Evolutionary conservation across 37 sponge, comb jelly and placozoan genomes (phyloP), one percentile per base, ranked within the genome.

Genomic region (Halichondria panicea): DNA sequence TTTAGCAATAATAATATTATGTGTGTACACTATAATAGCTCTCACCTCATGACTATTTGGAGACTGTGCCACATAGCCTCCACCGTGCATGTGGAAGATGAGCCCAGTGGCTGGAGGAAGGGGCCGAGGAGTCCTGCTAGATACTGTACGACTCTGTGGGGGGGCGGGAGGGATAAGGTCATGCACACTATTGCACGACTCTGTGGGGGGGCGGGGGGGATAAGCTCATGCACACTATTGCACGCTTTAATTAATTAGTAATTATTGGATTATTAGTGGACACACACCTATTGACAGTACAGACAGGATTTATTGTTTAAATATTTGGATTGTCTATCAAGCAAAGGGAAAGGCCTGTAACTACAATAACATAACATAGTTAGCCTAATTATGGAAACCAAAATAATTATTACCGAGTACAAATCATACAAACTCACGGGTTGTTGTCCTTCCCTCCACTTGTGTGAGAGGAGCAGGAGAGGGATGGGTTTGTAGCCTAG

Each of bases 11-110:
- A 8, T 59, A 27, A 4, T 22, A 59, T 30, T 21, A 66, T 41
- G 24, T 22, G n/a, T 19, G 9, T 68, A 27, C n/a, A 35, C 13
- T 62, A 40, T 1, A 4, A 13, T 19, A 33, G 19, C 25, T 27
- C 85, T 53, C 58, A 96, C 97, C 88, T 94, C 92, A 64, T 94
- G 95, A 65, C 93, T 81, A 40, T 74, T 71, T 41, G 92, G 77
- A 15, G 90, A 85, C 53, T 91, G 92, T 0, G 95, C 87, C 13
- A 97, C 95, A 62, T 86, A 97, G 0, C 98, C 98, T 52, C 98
- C 98, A 21, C 98, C 98, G 63, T 97, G 98, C 36, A 91, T 73
- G 77, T 97, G 98, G 37, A 97, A 28, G 6, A 97, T 66, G 30
- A 97, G 90, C 19, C 79, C 72, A 27, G 54, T 34, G 13, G 77